phyloP scores from a whole-genome alignment of 2,113 vertebrate species.

The Nanorana parkeri region DNA sequence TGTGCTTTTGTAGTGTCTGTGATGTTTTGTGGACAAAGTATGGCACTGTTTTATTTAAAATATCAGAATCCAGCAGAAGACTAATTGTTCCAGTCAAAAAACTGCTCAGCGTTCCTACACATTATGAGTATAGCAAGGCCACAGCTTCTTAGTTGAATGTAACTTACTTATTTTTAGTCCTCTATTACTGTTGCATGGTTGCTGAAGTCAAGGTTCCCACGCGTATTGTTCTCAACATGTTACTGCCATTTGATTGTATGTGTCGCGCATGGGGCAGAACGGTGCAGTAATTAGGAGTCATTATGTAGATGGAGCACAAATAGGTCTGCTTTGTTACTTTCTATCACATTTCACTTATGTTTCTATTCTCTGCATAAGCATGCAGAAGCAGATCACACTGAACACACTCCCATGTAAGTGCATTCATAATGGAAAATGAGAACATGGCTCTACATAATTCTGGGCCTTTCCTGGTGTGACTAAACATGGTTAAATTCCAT shows the following conservation, averaged over 20 bases:
- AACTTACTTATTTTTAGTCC: slow-evolving; percentile 35
- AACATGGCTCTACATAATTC: too few relatives aligned
- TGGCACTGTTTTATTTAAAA: too few relatives aligned
- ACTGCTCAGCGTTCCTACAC: too few relatives aligned
- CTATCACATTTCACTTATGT: slow-evolving; percentile 6
- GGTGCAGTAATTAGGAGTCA: slow-evolving; percentile 17
- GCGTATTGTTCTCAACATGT: slow-evolving; percentile 41
- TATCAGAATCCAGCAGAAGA: too few relatives aligned
- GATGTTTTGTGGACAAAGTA: too few relatives aligned
- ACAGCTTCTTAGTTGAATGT: background rate
- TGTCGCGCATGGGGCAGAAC: slow-evolving; percentile 17
- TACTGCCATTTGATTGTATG: slow-evolving; percentile 18
- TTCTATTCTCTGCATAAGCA: background rate
- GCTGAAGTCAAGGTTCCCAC: slow-evolving; percentile 30
- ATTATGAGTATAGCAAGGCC: too few relatives aligned
- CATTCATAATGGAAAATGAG: background rate
- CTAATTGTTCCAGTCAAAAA: too few relatives aligned
- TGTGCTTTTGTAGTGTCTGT: too few relatives aligned
- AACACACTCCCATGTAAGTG: background rate
- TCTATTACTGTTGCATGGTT: slow-evolving; percentile 5
- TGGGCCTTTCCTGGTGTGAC: too few relatives aligned
- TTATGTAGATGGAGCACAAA: slow-evolving; percentile 15
- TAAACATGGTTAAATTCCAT: too few relatives aligned
- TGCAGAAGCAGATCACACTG: background rate
- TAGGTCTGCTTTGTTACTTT: slow-evolving; percentile 30